Conservation (phyloP, 2,888 invertebrate genomes). For the Drosophila bunnanda region DNA sequence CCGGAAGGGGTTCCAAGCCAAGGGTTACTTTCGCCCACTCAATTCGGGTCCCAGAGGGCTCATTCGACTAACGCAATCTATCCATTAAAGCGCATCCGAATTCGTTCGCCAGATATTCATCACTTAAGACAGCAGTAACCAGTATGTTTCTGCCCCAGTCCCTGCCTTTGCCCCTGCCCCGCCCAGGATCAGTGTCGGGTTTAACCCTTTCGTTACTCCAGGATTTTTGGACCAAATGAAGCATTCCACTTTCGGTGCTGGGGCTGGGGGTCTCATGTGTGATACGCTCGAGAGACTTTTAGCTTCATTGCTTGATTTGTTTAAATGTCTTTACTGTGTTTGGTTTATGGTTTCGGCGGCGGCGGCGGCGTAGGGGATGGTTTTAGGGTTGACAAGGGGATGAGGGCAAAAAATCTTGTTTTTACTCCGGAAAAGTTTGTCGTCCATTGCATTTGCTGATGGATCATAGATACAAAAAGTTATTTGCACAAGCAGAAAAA, state of each 20-base stretch:
- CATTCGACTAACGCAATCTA: conserved; percentile 38
- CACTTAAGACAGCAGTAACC: conserved; percentile 60
- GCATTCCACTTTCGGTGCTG: conserved; percentile 48
- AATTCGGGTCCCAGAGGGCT: conserved; percentile 34
- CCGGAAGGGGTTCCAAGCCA: background rate
- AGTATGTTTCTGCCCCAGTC: background rate
- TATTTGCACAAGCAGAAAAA: conserved; percentile 71
- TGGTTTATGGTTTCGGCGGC: conserved; percentile 69
- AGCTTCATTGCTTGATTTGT: conserved; percentile 80
- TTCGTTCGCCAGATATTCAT: conserved; percentile 63
- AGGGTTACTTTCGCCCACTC: conserved; percentile 17
- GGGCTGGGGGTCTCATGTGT: conserved; percentile 54
- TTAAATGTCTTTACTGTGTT: conserved; percentile 80
- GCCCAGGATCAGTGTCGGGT: background rate
- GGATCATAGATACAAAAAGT: conserved; percentile 74
- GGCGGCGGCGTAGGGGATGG: conserved; percentile 11
- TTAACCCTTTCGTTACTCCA: conserved; percentile 39
- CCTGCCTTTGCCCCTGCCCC: background rate
- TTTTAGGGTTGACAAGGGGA: conserved; percentile 38
- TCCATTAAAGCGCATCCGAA: conserved; percentile 43
- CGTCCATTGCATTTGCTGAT: conserved; percentile 74
- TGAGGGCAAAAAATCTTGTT: conserved; percentile 68
- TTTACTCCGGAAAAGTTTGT: conserved; percentile 73
- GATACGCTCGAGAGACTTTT: conserved; percentile 75
- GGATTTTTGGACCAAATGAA: conserved; percentile 73